phyloP scores from a whole-genome alignment of 2,888 invertebrate genomes.

The Schizotus pectinicornis region DNA sequence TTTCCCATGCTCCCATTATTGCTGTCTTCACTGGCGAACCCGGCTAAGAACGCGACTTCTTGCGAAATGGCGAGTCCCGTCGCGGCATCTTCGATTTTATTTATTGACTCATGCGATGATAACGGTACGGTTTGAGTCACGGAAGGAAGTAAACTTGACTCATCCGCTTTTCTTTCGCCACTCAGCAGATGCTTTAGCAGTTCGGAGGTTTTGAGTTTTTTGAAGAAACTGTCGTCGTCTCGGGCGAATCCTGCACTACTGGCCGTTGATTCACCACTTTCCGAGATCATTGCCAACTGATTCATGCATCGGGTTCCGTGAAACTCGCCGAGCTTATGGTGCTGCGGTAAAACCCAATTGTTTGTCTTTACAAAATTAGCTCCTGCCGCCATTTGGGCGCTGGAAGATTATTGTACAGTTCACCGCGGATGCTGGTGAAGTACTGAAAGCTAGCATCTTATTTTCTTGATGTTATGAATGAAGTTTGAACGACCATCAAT shows the following conservation, averaged over 20 bases:
- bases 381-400: slow-evolving; percentile 22
- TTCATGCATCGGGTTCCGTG: slow-evolving; percentile 45
- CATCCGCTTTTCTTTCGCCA: slow-evolving; percentile 8
- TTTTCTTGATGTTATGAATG: slow-evolving; percentile 37
- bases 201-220: slow-evolving; percentile 43
- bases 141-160: slow-evolving; percentile 11
- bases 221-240: slow-evolving; percentile 36
- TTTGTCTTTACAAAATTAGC: slow-evolving; percentile 10
- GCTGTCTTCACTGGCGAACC: slow-evolving; percentile 7
- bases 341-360: slow-evolving; percentile 25
- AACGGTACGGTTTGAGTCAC: slow-evolving; percentile 1
- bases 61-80: slow-evolving; percentile 1
- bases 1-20: slow-evolving; percentile 36
- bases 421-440: slow-evolving; percentile 29
- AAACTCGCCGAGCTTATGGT: slow-evolving; percentile 22
- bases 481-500: slow-evolving; percentile 34
- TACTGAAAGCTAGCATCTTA: slow-evolving; percentile 31
- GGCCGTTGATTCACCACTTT: slow-evolving; percentile 44
- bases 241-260: slow-evolving; percentile 26
- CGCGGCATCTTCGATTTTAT: slow-evolving; percentile 8
- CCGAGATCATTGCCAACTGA: slow-evolving; percentile 47
- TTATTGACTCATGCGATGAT: slow-evolving; percentile 22
- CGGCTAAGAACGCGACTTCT: slow-evolving; percentile 1
- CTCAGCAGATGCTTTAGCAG: slow-evolving; percentile 45
- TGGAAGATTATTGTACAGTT: slow-evolving; percentile 18